Base-by-base conservation (phyloP, 1,140 invertebrate species). In the Drosophila teissieri region DNA sequence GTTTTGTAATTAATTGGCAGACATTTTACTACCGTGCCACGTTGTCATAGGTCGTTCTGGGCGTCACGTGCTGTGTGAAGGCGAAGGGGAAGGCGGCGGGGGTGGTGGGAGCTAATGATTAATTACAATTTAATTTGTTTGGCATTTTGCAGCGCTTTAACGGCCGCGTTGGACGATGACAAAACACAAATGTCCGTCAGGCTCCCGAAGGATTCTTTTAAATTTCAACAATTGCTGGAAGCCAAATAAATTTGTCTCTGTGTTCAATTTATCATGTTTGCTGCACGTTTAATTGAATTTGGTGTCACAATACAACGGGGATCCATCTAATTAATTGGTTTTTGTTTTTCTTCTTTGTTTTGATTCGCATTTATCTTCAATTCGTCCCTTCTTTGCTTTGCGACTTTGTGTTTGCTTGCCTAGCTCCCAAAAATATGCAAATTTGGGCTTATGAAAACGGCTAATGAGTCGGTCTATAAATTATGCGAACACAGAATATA, bases 71-170 rank as follows among this genome's bases (percentile, higher is more conserved):
- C 58, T 68, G 69, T 31, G 46, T 34, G 24, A 31, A 39, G 45
- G 37, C 15, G 40, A 19, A 19, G 36, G 46, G 24, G 24, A 31
- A 39, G 45, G 37, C 12, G 40, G 22, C 49, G 48, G 34, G 27
- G 34, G 6, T 22, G 6, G n/a, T 37, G 67, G 36, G 61, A 78
- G 75, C 75, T 72, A 80, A 88, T 88, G 84, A 88, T 89, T 88
- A 88, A 88, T 88, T 88, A 83, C 83, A 88, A 88, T 88, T 89
- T 88, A 89, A 88, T 89, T 89, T 89, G 79, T 89, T 79, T 83
- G 72, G 63, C 76, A 88, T 89, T 89, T 73, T 49, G 46, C 40
- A 24, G 39, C 15, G 19, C 39, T 27, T 37, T 48, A 37, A 53
- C 31, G 31, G 31, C 31, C 7, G 24, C 19, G 53, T 27, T 40